phyloP scores from a whole-genome alignment of 2,888 invertebrate genomes.

The Epirrhoe alternata region DNA sequence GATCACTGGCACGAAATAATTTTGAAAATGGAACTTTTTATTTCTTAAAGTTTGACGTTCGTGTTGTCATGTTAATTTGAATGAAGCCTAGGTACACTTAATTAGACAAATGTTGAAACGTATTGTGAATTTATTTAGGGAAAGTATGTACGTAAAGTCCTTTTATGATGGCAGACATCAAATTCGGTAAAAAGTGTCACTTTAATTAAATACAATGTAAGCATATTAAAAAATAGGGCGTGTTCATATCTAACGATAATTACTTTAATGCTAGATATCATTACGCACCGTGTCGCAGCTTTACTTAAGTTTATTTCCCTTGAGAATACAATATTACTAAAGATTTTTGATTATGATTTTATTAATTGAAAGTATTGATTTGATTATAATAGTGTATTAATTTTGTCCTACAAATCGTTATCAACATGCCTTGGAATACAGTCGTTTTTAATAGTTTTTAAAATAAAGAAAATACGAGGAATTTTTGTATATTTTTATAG shows the following conservation, averaged over 20 bases:
- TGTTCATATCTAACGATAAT: slow-evolving; percentile 72
- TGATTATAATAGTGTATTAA: neutral
- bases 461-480: too few species aligned
- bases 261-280: slow-evolving; percentile 63
- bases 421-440: too few species aligned
- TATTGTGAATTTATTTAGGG: too few species aligned
- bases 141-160: neutral
- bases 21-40: slow-evolving; percentile 30
- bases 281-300: slow-evolving; percentile 37
- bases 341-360: slow-evolving; percentile 38
- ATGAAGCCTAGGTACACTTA: neutral
- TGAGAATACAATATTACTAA: slow-evolving; percentile 56
- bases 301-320: slow-evolving; percentile 62
- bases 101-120: neutral
- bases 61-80: slow-evolving; percentile 15
- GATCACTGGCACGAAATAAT: slow-evolving; percentile 23
- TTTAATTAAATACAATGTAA: slow-evolving; percentile 23
- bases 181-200: slow-evolving; percentile 10
- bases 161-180: neutral
- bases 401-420: neutral
- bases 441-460: too few species aligned
- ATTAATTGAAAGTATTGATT: slow-evolving; percentile 21
- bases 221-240: slow-evolving; percentile 55
- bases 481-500: too few species aligned
- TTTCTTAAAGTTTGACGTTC: slow-evolving; percentile 17